These are phyloP conservation scores for Euzophera pinguis DNA, from an alignment of 2,888 invertebrate genomes.

Conservation along the genomic window DNA sequence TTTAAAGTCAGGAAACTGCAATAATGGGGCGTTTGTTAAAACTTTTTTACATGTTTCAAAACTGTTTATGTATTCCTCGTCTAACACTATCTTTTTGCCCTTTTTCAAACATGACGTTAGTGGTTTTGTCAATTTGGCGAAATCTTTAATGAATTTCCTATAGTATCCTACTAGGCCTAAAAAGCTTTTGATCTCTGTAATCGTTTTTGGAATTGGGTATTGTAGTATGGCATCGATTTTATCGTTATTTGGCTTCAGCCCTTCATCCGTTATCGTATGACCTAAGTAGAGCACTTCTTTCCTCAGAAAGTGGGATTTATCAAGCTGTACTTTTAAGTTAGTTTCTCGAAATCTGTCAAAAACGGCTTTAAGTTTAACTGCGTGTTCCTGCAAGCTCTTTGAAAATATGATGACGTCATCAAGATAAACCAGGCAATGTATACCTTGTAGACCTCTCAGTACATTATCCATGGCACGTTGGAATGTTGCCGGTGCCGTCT, in stretches of 20 bases:
- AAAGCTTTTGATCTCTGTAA: slow-evolving; percentile 34
- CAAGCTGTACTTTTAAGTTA: slow-evolving; percentile 27
- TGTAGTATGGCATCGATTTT: slow-evolving; percentile 28
- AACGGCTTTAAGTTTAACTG: slow-evolving; percentile 22
- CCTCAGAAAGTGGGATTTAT: slow-evolving; percentile 26
- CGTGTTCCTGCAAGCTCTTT: slow-evolving; percentile 25
- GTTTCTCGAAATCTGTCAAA: slow-evolving; percentile 24
- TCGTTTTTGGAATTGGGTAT: slow-evolving; percentile 26
- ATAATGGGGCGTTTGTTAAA: slow-evolving; percentile 29
- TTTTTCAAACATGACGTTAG: slow-evolving; percentile 21
- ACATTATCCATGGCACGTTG: slow-evolving; percentile 47
- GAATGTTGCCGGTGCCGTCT: slow-evolving; percentile 45
- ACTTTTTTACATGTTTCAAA: slow-evolving; percentile 29
- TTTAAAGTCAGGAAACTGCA: slow-evolving; percentile 37
- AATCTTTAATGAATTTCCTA: slow-evolving; percentile 37
- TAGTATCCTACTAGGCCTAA: slow-evolving; percentile 45
- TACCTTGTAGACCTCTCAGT: slow-evolving; percentile 35
- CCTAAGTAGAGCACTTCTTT: slow-evolving; percentile 36
- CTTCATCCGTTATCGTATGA: slow-evolving; percentile 30
- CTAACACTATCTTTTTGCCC: slow-evolving; percentile 5
- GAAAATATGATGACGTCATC: slow-evolving; percentile 40
- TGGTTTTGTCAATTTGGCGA: slow-evolving; percentile 29
- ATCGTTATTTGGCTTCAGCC: slow-evolving; percentile 29
- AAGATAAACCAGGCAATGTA: slow-evolving; percentile 37
- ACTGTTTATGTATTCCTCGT: slow-evolving; percentile 21